These are phyloP conservation scores for Conus canariensis DNA, from an alignment of 2,888 invertebrate species.

Conservation along the genomic window DNA sequence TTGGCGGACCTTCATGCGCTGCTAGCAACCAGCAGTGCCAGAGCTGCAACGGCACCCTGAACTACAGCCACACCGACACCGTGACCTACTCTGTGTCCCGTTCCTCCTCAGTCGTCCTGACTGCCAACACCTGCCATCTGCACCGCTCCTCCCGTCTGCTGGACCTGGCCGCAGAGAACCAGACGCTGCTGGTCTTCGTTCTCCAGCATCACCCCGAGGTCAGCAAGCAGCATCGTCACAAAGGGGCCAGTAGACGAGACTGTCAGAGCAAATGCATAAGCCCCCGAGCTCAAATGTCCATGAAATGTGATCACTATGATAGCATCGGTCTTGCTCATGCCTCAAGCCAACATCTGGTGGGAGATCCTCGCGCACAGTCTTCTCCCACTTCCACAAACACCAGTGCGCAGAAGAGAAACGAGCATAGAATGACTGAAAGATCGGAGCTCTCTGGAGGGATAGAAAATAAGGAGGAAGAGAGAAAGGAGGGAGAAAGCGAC, in stretches of 20 bases:
- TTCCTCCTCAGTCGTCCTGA: background rate
- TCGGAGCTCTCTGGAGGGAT: background rate
- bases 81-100: background rate
- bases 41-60: background rate
- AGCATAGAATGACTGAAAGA: background rate
- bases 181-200: conserved; percentile 27
- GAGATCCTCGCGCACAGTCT: background rate
- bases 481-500: background rate
- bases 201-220: conserved; percentile 34
- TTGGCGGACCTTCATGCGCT: background rate
- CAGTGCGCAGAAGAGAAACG: background rate
- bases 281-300: background rate
- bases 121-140: background rate
- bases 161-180: conserved; percentile 39
- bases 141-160: conserved; percentile 7
- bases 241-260: background rate
- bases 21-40: background rate
- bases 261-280: background rate
- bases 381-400: background rate
- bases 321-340: background rate
- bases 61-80: background rate
- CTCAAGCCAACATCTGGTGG: background rate
- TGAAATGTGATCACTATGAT: background rate
- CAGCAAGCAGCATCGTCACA: background rate
- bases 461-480: background rate